phyloP scores from a whole-genome alignment of 2,888 invertebrate genomes.

The Spialia ferax region DNA sequence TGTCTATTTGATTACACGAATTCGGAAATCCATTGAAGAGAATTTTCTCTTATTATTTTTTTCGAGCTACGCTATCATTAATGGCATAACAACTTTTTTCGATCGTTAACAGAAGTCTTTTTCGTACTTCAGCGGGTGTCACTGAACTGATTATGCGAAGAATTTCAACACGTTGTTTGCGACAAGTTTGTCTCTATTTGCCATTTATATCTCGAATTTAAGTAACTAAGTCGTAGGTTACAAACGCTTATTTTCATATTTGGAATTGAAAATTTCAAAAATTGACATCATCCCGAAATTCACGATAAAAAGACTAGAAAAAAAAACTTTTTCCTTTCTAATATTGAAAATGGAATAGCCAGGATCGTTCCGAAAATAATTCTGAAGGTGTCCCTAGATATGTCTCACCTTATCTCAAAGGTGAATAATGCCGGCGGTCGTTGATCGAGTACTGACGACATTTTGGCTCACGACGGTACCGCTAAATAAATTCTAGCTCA shows the following conservation, averaged over 20 bases:
- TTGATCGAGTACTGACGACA: constrained; percentile 73
- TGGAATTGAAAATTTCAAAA: background rate
- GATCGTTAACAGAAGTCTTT: background rate
- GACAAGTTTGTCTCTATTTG: too few relatives aligned
- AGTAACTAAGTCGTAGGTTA: background rate
- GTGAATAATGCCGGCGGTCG: constrained; percentile 69
- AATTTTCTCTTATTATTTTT: constrained; percentile 25
- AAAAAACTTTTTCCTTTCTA: background rate
- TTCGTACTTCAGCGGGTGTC: background rate
- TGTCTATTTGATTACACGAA: constrained; percentile 31
- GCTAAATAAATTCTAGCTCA: constrained; percentile 5
- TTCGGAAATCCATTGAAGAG: constrained; percentile 23
- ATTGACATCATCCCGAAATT: background rate
- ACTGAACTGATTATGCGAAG: too few relatives aligned
- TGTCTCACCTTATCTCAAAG: constrained; percentile 59
- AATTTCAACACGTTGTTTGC: background rate
- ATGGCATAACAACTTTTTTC: background rate
- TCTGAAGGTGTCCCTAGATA: constrained; percentile 38
- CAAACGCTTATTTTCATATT: too few relatives aligned
- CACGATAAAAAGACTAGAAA: background rate
- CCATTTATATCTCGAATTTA: constrained; percentile 1
- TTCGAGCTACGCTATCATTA: background rate
- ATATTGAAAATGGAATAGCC: background rate
- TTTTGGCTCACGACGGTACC: constrained; percentile 48
- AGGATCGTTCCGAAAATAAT: constrained; percentile 9